Evolutionary conservation across 2,113 vertebrate genomes (phyloP).

Genomic region (Rousettus leschenaultii): DNA sequence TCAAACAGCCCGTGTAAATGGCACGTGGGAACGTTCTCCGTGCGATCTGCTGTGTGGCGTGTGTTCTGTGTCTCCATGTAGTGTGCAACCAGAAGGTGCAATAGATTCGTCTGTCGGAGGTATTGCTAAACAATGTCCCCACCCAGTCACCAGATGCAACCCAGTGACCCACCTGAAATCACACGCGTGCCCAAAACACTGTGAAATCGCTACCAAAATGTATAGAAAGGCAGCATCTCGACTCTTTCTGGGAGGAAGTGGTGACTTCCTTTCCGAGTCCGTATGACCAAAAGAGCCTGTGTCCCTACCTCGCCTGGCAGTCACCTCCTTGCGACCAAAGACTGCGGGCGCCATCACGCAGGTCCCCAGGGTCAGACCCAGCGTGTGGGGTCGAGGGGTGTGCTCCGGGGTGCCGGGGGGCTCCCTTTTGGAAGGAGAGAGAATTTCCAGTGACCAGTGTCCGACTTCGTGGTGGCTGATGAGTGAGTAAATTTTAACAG

Average conservation of each 20-base stretch:
- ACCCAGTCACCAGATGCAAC: constrained; percentile 16
- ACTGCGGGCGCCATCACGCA: constrained; percentile 45
- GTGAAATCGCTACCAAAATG: constrained; percentile 73
- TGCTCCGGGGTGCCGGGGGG: constrained; percentile 61
- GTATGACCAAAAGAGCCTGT: neutral
- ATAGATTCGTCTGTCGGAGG: neutral
- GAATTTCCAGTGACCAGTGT: constrained; percentile 72
- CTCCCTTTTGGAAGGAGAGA: constrained; percentile 71
- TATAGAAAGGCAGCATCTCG: constrained; percentile 41
- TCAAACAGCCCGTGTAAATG: neutral
- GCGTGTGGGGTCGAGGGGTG: constrained; percentile 37
- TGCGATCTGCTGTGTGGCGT: neutral
- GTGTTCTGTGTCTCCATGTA: neutral
- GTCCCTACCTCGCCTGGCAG: constrained; percentile 14
- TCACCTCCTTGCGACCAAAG: constrained; percentile 73
- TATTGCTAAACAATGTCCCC: neutral
- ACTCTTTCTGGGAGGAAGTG: constrained; percentile 43
- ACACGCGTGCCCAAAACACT: constrained; percentile 77
- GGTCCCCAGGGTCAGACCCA: no score
- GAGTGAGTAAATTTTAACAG: constrained; percentile 72
- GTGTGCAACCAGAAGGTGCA: neutral
- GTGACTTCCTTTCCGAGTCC: constrained; percentile 57
- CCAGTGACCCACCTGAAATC: constrained; percentile 42
- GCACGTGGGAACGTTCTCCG: fast-evolving
- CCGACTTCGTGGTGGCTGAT: constrained; percentile 72